phyloP scores from a whole-genome alignment of 2,113 vertebrate genomes.

The Serilophus lunatus region DNA sequence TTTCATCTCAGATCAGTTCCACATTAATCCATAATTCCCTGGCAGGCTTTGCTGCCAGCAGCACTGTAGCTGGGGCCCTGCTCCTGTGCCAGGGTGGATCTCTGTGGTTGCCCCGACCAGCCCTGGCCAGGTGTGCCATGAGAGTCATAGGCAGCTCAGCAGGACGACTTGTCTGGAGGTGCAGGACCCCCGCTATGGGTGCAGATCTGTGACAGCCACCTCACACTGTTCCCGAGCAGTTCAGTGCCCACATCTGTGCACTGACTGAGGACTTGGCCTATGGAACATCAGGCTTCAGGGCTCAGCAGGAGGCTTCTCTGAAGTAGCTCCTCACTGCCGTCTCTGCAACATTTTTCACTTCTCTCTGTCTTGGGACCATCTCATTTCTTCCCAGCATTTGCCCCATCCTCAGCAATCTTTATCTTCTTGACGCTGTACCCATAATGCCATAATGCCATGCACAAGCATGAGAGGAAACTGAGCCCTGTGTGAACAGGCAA shows the following conservation, averaged over 20 bases:
- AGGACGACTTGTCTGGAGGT: neutral
- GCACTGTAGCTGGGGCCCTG: neutral
- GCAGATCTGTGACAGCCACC: neutral
- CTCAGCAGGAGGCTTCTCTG: neutral
- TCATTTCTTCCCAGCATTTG: neutral
- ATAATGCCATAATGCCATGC: rapidly evolving
- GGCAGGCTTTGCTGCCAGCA: neutral
- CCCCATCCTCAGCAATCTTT: neutral
- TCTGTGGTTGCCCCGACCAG: neutral
- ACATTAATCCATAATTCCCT: slow-evolving; percentile 44
- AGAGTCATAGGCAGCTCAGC: neutral
- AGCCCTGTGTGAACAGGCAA: rapidly evolving
- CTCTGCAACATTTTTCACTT: neutral
- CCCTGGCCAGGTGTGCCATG: neutral
- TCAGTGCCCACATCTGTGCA: neutral
- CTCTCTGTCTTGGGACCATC: neutral
- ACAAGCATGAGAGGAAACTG: rapidly evolving
- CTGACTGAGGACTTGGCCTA: neutral
- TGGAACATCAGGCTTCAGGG: neutral
- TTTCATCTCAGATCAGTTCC: slow-evolving; percentile 55
- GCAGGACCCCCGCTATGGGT: rapidly evolving
- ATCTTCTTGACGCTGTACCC: neutral
- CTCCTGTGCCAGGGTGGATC: neutral
- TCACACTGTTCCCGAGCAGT: rapidly evolving
- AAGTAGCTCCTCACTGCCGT: neutral